Evolutionary conservation across 2,797 vertebrate species (phyloP).

Genomic region (Macropus fuliginosus): DNA sequence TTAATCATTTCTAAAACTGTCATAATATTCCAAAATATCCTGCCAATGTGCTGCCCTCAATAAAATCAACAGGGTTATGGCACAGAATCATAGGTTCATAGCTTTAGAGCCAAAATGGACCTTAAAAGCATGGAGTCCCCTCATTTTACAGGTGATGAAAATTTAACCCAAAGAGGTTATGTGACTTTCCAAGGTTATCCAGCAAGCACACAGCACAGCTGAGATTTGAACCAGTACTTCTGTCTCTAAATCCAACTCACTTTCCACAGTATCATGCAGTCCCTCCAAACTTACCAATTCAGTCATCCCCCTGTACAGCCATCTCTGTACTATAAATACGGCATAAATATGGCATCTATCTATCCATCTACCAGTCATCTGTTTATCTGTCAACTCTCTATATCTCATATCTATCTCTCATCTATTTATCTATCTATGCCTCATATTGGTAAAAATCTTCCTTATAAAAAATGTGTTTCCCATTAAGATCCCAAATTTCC

Average conservation of each 20-base stretch:
- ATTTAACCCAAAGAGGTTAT: neutral
- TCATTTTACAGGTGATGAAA: neutral
- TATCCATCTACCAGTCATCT: neutral
- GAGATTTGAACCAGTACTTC: neutral
- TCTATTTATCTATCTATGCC: neutral
- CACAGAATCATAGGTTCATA: neutral
- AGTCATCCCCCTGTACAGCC: neutral
- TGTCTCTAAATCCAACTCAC: neutral
- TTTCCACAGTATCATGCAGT: neutral
- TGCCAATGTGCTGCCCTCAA: neutral
- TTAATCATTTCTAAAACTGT: neutral
- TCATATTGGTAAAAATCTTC: neutral
- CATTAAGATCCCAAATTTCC: constrained; percentile 53
- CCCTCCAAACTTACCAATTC: neutral
- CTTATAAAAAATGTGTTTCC: constrained; percentile 15
- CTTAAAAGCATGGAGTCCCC: neutral
- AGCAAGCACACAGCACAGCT: neutral
- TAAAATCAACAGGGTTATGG: neutral
- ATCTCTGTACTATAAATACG: constrained; percentile 7
- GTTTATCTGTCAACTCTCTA: no score
- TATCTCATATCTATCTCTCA: no score
- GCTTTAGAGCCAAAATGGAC: neutral
- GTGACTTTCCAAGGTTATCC: neutral
- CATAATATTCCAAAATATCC: neutral
- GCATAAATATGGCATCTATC: neutral